Evolutionary conservation across 2,113 vertebrate genomes (phyloP).

Genomic region (Rousettus leschenaultii): DNA sequence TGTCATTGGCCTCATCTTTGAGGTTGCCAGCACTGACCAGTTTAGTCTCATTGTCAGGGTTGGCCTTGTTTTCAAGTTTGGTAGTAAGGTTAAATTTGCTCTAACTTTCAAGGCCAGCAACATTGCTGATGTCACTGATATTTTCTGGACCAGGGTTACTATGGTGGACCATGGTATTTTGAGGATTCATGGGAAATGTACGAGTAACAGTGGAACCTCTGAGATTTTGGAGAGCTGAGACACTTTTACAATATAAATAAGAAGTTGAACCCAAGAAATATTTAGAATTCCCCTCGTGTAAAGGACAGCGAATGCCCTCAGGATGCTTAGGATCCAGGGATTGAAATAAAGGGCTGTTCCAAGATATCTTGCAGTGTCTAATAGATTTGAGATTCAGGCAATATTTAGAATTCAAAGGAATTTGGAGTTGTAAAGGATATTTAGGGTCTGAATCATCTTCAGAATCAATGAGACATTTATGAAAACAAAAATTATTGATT

Average conservation of each 20-base stretch:
- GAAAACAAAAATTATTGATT: constrained; percentile 19
- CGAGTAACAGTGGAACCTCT: neutral
- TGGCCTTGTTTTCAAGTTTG: neutral
- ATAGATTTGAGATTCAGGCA: neutral
- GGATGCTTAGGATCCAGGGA: neutral
- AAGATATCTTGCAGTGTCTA: neutral
- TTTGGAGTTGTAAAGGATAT: neutral
- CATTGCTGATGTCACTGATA: neutral
- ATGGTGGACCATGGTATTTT: neutral
- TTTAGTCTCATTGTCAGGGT: neutral
- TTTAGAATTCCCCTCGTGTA: neutral
- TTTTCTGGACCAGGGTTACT: neutral
- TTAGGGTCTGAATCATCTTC: constrained; percentile 35
- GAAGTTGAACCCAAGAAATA: neutral
- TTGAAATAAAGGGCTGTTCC: neutral
- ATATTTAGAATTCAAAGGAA: constrained; percentile 25
- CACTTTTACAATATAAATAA: constrained; percentile 43
- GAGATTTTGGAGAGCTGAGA: neutral
- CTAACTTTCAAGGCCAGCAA: neutral
- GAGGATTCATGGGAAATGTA: neutral
- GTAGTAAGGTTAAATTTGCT: neutral
- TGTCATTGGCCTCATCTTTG: neutral
- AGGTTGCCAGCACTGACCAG: neutral
- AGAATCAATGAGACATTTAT: constrained; percentile 6
- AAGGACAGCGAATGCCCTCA: neutral